Percentiles rank a stretch among this genome's conserved stretches.
These are phyloP conservation scores for Kobus ellipsiprymnus DNA, from an alignment of 2,113 vertebrate species.

Conservation along the genomic window DNA sequence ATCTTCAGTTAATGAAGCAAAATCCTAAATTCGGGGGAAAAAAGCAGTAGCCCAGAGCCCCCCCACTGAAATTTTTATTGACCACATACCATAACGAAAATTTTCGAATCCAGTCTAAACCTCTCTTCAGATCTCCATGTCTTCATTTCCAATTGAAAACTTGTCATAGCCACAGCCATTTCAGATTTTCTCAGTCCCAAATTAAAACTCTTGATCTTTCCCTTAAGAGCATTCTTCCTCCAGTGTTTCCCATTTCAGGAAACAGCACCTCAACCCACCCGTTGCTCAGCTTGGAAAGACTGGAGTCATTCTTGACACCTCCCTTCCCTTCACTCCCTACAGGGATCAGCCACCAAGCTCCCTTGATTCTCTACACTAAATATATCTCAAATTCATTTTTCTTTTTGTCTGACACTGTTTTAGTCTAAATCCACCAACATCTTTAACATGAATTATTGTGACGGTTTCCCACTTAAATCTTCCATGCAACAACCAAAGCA, in stretches of 20 bases:
- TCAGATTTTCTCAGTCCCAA: background rate
- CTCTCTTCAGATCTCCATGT: background rate
- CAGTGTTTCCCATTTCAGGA: constrained; percentile 6
- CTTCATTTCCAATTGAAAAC: background rate
- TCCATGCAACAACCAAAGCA: background rate
- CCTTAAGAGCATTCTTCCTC: background rate
- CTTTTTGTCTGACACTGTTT: constrained; percentile 2
- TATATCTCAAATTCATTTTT: background rate
- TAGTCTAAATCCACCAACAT: constrained; percentile 2
- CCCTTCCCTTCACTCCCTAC: background rate
- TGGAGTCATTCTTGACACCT: background rate
- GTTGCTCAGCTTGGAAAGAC: constrained; percentile 9
- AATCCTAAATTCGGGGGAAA: background rate
- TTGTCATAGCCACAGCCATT: background rate
- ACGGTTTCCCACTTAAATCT: background rate
- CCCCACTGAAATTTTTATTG: background rate
- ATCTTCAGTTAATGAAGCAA: background rate
- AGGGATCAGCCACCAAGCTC: background rate
- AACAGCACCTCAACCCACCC: constrained; percentile 13
- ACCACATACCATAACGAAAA: background rate
- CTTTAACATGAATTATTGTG: constrained; percentile 7
- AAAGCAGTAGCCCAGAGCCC: background rate
- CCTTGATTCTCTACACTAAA: background rate
- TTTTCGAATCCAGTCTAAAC: background rate
- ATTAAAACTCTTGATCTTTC: background rate